Percentiles rank a stretch among this genome's conserved stretches.
Conservation (phyloP, 2,888 invertebrate species). For the Lasius fuliginosus region DNA sequence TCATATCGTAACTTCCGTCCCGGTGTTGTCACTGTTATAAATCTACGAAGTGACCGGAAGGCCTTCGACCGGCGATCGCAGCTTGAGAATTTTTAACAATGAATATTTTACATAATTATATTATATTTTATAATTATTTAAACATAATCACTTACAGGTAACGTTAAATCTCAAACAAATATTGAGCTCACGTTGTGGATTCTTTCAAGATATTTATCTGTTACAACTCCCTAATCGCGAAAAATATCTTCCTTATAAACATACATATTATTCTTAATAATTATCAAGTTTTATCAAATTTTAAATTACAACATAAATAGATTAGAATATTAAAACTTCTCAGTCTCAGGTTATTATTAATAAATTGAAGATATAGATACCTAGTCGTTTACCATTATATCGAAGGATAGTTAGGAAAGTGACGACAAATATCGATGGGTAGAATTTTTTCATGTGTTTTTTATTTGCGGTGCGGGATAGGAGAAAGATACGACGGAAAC, state of each 20-base stretch:
- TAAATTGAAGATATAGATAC: not conserved
- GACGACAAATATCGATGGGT: conserved; percentile 12
- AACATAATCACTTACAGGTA: not conserved
- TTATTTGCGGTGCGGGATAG: conserved; percentile 18
- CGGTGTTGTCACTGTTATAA: conserved; percentile 39
- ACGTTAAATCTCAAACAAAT: not conserved
- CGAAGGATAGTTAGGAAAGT: not conserved
- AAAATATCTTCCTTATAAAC: not conserved
- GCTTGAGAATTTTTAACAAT: conserved; percentile 9
- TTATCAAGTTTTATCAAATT: not conserved
- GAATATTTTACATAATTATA: not conserved
- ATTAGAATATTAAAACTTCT: not conserved
- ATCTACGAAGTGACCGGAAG: conserved; percentile 23
- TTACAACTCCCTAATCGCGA: not conserved
- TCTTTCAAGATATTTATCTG: not conserved
- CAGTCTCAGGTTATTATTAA: not conserved
- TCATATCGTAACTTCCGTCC: conserved; percentile 44
- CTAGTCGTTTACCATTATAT: conserved; percentile 32
- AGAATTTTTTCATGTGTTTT: not conserved
- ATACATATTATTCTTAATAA: not conserved
- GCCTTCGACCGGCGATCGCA: not conserved
- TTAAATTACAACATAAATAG: too few species aligned
- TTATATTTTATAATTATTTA: not conserved
- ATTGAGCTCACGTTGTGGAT: not conserved
- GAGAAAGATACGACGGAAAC: conserved; percentile 40